Conservation (phyloP, 2,888 invertebrate species). For the Eugnorisma glareosa region DNA sequence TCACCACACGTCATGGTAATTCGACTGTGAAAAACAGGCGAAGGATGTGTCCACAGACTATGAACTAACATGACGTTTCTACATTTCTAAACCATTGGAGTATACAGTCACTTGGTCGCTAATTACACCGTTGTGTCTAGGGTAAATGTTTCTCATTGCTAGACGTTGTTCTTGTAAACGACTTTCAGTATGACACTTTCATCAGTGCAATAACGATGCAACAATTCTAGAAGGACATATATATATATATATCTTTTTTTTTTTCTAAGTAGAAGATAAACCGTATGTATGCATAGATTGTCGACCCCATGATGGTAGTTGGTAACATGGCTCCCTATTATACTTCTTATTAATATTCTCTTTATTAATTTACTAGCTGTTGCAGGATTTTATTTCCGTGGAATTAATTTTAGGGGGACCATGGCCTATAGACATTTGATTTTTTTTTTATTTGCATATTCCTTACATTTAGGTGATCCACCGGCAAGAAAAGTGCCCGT, state of each 20-base stretch:
- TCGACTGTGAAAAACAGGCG: constrained; percentile 28
- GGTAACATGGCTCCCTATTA: background rate
- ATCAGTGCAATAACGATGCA: background rate
- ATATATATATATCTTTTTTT: no score
- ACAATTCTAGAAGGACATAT: background rate
- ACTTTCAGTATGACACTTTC: background rate
- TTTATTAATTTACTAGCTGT: no score
- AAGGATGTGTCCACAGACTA: constrained; percentile 18
- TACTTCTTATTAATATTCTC: no score
- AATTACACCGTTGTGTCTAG: constrained; percentile 1
- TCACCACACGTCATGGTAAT: constrained; percentile 9
- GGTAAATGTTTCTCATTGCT: background rate
- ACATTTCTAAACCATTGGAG: constrained; percentile 14
- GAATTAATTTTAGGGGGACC: no score
- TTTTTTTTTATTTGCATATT: no score
- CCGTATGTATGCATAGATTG: background rate
- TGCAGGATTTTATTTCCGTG: no score
- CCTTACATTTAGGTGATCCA: no score
- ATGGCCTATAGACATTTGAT: no score
- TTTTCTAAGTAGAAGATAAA: background rate
- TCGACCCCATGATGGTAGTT: no score
- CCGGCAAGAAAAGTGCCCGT: no score
- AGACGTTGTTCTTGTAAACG: background rate
- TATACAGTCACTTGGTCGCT: constrained; percentile 9
- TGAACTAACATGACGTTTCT: constrained; percentile 32